Evolutionary conservation across 2,888 invertebrate genomes (phyloP), one percentile per base, ranked within the genome.

Genomic region (Polydrusus cervinus): DNA sequence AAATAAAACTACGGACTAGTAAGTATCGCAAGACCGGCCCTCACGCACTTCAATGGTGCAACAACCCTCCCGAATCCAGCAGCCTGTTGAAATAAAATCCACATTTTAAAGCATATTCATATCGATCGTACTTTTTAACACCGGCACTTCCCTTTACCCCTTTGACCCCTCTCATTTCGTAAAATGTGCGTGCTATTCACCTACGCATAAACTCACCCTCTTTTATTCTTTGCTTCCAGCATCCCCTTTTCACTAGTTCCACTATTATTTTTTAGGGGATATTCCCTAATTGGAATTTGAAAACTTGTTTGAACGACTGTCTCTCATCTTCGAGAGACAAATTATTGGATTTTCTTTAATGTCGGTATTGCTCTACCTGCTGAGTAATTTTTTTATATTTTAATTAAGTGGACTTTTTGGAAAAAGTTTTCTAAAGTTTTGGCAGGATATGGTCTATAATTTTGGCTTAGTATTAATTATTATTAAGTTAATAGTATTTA

Each of bases 61-160:
- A 71, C 71, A 64, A 64, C 64, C 71, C 65, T 45, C 43, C 45
- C 16, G 53, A 71, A 71, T 72, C 66, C 66, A 43, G 30, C 76
- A 76, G 74, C 76, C 76, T 74, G 73, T 76, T 74, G 89, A 89
- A 89, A 90, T 90, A 90, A 90, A 90, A 90, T 89, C 89, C 89
- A 88, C 89, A 89, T 89, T 90, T 90, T 90, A 90, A 90, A 90
- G 89, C 90, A 90, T 89, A 90, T 90, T 90, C 89, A 89, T 90
- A 90, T 90, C 89, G 90, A 90, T 90, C 89, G 88, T 86, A 89
- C 86, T 90, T 90, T 90, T 90, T 90, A 89, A 89, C 89, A 88
- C 89, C 86, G 87, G 75, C 74, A 14, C 47, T 47, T 71, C 60
- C 75, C 70, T 70, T 68, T 47, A 72, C 49, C 64, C 80, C 80